Conservation (phyloP, 2,888 invertebrate species). For the Apamea monoglypha region DNA sequence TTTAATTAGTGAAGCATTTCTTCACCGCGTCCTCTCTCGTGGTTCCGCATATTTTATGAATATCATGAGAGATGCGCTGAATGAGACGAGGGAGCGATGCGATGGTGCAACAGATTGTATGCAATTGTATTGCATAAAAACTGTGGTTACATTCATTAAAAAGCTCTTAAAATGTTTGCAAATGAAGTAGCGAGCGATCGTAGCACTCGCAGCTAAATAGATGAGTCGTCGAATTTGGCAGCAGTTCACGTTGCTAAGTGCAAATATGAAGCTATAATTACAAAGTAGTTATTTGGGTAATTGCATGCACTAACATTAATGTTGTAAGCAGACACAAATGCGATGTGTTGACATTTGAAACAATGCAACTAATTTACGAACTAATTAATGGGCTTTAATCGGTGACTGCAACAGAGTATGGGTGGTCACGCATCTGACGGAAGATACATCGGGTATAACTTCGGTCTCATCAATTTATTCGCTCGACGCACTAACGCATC, state of each 20-base stretch:
- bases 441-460: background rate
- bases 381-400: background rate
- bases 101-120: conserved; percentile 8
- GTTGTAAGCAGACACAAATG: background rate
- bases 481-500: background rate
- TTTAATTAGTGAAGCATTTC: conserved; percentile 42
- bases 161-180: conserved; percentile 19
- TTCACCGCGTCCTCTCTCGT: conserved; percentile 5
- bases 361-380: background rate
- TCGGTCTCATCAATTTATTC: background rate
- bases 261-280: conserved; percentile 17
- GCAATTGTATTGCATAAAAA: conserved; percentile 23
- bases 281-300: background rate
- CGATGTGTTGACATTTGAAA: background rate
- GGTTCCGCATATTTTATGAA: conserved; percentile 9
- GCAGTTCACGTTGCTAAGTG: conserved; percentile 18
- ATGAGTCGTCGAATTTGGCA: conserved; percentile 37
- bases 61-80: conserved; percentile 29
- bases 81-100: conserved; percentile 23
- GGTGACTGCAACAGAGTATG: background rate
- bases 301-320: background rate
- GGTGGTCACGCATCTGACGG: background rate
- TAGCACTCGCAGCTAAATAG: conserved; percentile 5
- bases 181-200: background rate
- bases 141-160: conserved; percentile 32